phyloP scores from a whole-genome alignment of 2,113 vertebrate genomes.

The Bufo bufo region DNA sequence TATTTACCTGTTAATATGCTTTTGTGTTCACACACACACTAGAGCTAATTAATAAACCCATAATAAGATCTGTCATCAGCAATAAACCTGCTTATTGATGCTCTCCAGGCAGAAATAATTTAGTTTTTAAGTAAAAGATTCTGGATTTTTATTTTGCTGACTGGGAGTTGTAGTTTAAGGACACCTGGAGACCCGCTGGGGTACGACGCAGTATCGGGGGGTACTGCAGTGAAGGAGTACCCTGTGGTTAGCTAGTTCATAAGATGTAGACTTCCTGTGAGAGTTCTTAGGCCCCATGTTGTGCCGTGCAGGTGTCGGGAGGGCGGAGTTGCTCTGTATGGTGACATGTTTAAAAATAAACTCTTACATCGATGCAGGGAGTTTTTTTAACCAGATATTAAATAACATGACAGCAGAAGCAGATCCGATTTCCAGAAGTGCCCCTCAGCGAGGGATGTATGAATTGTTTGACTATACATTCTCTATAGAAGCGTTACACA shows the following conservation, averaged over 20 bases:
- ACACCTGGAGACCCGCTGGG: not conserved
- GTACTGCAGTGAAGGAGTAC: not conserved
- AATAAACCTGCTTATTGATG: too few species aligned
- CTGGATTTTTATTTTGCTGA: not conserved
- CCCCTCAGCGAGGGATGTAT: too few species aligned
- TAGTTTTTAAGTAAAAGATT: too few species aligned
- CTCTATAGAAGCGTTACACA: too few species aligned
- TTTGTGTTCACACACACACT: too few species aligned
- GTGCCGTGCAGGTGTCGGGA: not conserved
- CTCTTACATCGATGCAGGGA: not conserved
- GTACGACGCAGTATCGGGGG: not conserved
- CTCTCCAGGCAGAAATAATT: too few species aligned
- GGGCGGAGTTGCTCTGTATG: not conserved
- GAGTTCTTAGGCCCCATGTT: not conserved
- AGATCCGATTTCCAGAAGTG: not conserved
- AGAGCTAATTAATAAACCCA: too few species aligned
- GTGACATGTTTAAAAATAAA: slow-evolving; percentile 22
- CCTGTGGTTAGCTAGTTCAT: not conserved
- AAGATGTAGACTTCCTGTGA: not conserved
- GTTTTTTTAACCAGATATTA: slow-evolving; percentile 5
- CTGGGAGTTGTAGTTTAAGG: not conserved
- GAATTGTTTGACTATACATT: not conserved
- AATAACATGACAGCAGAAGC: not conserved
- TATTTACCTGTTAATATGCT: too few species aligned
- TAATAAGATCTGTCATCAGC: too few species aligned